These are phyloP conservation scores for Stenodera caucasica DNA, from an alignment of 2,888 invertebrate species.

Conservation along the genomic window DNA sequence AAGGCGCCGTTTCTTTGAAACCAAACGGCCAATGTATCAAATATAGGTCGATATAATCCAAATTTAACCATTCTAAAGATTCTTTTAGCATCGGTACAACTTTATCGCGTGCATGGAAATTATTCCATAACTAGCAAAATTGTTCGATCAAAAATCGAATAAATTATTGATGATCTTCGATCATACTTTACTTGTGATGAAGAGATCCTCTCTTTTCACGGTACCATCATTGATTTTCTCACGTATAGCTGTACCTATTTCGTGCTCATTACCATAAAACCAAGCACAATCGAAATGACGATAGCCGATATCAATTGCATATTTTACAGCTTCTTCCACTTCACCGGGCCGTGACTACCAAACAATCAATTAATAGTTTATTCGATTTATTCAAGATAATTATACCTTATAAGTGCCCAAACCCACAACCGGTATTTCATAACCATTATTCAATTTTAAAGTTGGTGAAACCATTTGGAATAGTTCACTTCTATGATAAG, in stretches of 20 bases:
- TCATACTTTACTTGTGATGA: conserved; percentile 78
- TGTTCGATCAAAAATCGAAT: no score
- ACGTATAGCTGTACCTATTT: conserved; percentile 71
- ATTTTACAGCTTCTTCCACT: conserved; percentile 69
- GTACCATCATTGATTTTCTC: conserved; percentile 68
- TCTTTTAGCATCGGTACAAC: conserved; percentile 50
- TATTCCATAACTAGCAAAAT: conserved; percentile 94
- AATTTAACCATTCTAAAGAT: conserved; percentile 57
- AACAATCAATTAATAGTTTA: conserved; percentile 6
- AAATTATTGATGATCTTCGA: no score
- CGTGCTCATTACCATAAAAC: conserved; percentile 74
- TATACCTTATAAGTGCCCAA: conserved; percentile 54
- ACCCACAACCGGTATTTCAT: conserved; percentile 50
- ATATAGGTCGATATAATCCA: conserved; percentile 61
- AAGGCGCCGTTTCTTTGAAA: no score
- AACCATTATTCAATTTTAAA: conserved; percentile 37
- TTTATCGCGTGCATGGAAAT: conserved; percentile 73
- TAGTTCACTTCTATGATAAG: no score
- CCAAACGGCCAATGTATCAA: no score
- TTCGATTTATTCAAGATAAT: not conserved
- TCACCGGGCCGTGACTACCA: conserved; percentile 68
- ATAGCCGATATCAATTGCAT: conserved; percentile 78
- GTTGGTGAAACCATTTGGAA: conserved; percentile 23
- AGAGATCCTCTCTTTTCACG: conserved; percentile 71
- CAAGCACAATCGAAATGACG: conserved; percentile 77